Base-by-base conservation (phyloP, 2,888 invertebrate species). In the Chrysomela aeneicollis region DNA sequence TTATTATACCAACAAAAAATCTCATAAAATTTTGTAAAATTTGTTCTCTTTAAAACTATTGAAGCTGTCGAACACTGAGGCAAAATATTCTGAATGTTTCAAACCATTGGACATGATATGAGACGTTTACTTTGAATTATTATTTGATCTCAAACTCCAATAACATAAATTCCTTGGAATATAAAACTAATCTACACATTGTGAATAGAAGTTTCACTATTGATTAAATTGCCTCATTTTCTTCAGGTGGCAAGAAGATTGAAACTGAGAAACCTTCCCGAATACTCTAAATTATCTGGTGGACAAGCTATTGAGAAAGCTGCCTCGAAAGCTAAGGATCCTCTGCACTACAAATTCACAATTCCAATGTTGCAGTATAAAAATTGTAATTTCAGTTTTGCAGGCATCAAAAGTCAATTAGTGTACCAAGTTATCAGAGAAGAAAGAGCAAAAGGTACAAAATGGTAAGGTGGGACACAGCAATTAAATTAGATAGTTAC, bases 311-410 rank as follows among this genome's bases (percentile, higher is more conserved):
- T 98, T 35, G 98, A 98, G 84, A 79, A 86, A 65, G 89, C 95
- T 58, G 95, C 97, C 0, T 82, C 78, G 37, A 85, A 85, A 77
- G 87, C 90, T 8, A 87, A 86, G n/a, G 84, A 92, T 81, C 86
- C 88, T 0, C 76, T 84, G 9, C 83, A 87, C 63, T 94, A 90
- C 82, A 74, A 85, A 21, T 92, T 95, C 76, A 86, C 89, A 0
- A 75, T 87, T 49, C 89, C 92, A 0, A 82, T 95, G 80, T 76
- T 85, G 1, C 85, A 81, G 68, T 84, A 87, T 61, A 87, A 86
- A 77, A 89, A 95, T 80, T 98, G 98, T 79, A 92, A 94, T 82
- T 98, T 98, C 79, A 96, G 95, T 82, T 94, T 97, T 81, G 86
- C 94, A 70, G 97, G 97, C 0, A 79, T 94, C 1, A 91, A 91